Evolutionary conservation across 2,797 vertebrate genomes (phyloP).

Genomic region (Pantherophis alleghaniensis): DNA sequence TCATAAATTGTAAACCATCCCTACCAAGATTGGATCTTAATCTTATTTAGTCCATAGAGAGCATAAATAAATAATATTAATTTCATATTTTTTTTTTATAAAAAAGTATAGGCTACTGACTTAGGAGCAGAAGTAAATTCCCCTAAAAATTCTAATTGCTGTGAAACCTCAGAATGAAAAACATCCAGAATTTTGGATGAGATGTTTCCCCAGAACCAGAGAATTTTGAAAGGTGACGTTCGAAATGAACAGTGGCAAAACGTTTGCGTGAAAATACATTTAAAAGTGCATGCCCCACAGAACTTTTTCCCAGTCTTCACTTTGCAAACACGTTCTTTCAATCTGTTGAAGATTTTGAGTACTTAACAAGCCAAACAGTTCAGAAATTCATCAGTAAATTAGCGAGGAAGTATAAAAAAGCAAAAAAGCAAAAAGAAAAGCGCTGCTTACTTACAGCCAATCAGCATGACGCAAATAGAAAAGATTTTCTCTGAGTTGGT

Average conservation of each 20-base stretch:
- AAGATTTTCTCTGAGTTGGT: conserved; percentile 99
- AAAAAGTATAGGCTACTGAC: neutral
- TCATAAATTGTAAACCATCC: neutral
- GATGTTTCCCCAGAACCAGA: neutral
- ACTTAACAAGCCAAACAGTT: conserved; percentile 23
- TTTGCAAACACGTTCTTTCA: conserved; percentile 6
- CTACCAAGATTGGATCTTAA: neutral
- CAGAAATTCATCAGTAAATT: conserved; percentile 44
- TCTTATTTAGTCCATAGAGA: neutral
- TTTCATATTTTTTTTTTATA: neutral
- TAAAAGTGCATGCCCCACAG: neutral
- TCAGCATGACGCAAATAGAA: conserved; percentile 99
- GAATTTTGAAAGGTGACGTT: neutral
- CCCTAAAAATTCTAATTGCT: neutral
- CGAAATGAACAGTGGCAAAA: neutral
- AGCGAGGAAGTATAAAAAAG: neutral
- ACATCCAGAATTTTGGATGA: neutral
- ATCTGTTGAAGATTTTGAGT: conserved; percentile 16
- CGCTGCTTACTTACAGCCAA: conserved; percentile 91
- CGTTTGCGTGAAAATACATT: neutral
- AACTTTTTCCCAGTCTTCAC: neutral
- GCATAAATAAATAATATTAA: neutral
- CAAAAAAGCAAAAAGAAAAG: neutral
- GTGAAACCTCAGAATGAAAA: neutral
- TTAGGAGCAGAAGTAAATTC: neutral